Conservation (phyloP, 2,113 vertebrate genomes). For the Macquaria ambigua region DNA sequence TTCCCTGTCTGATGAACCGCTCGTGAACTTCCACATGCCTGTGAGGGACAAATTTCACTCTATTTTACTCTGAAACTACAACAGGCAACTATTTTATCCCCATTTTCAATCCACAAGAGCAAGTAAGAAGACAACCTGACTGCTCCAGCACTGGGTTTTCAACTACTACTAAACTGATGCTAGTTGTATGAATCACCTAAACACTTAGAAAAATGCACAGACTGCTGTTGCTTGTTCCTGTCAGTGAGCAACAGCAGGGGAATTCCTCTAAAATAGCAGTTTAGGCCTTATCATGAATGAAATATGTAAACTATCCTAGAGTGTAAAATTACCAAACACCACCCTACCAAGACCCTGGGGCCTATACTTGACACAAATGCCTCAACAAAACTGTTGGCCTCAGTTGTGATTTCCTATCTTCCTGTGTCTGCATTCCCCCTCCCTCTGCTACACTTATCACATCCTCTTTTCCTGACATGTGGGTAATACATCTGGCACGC, state of each 20-base stretch:
- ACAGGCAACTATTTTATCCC: not conserved
- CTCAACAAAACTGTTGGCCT: conserved; percentile 60
- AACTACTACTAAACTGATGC: conserved; percentile 16
- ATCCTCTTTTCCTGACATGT: conserved; percentile 64
- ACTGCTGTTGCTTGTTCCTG: conserved; percentile 38
- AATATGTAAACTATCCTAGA: conserved; percentile 73
- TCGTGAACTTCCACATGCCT: conserved; percentile 43
- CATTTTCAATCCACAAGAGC: not conserved
- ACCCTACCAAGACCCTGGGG: conserved; percentile 53
- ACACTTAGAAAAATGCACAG: conserved; percentile 11
- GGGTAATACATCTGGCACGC: conserved; percentile 52
- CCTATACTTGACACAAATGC: conserved; percentile 62
- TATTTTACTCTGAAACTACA: not conserved
- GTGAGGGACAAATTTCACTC: conserved; percentile 12
- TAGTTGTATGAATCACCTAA: conserved; percentile 49
- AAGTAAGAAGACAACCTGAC: not conserved
- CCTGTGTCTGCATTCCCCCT: conserved; percentile 49
- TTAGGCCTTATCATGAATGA: conserved; percentile 69
- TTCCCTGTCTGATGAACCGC: conserved; percentile 28
- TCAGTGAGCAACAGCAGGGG: conserved; percentile 55
- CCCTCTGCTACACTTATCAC: conserved; percentile 59
- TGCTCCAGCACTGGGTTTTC: not conserved
- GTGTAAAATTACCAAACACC: conserved; percentile 67
- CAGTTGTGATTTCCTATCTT: conserved; percentile 71
- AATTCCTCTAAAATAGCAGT: conserved; percentile 68